Base-by-base conservation (phyloP, 2,888 invertebrate species). In the Gryllus longicercus region DNA sequence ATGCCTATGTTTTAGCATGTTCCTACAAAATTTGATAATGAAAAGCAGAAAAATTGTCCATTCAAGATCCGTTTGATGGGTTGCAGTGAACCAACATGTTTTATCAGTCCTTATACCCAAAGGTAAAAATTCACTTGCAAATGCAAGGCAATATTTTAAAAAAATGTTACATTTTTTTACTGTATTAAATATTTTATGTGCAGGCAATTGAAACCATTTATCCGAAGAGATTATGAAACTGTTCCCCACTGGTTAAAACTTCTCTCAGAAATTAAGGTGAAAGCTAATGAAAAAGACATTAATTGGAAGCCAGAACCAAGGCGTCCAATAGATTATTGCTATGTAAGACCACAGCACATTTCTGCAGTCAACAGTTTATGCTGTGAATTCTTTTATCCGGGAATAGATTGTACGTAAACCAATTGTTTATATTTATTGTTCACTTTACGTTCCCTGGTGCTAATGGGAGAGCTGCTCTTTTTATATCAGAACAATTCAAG, bases 371-470 rank as follows among this genome's bases (percentile, higher is more conserved):
- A 97, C 87, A 92, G 91, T 81, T 88, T 97, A 21, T 94, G 95
- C 83, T 91, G 93, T 83, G 92, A 93, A 85, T 93, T 92, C 87
- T 97, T 97, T 88, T 97, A 97, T 97, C 94, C 96, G 2, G 96
- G 96, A 77, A 94, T 97, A 82, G 96, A 97, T 87, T 88, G 96
- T 96, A 88, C 91, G 93, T 89, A 82, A 14, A 77, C 16, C 38
- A 76, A 25, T 21, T 25, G 11, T 11, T 76, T 76, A 14, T 8
- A 38, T 8, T 38, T 38, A 8, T 38, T 25, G 25, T 25, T 2
- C 25, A 25, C 25, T 25, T 25, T 25, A 2, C 2, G 25, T 38
- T 38, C 8, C 38, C 8, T 38, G 8, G 8, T 38, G 38, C 38
- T 38, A 38, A 38, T 38, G 38, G 8, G 38, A 38, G 8, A 38